Evolutionary conservation across 2,888 invertebrate genomes (phyloP), one percentile per base, ranked within the genome.

Genomic region (Eristalis tenax): DNA sequence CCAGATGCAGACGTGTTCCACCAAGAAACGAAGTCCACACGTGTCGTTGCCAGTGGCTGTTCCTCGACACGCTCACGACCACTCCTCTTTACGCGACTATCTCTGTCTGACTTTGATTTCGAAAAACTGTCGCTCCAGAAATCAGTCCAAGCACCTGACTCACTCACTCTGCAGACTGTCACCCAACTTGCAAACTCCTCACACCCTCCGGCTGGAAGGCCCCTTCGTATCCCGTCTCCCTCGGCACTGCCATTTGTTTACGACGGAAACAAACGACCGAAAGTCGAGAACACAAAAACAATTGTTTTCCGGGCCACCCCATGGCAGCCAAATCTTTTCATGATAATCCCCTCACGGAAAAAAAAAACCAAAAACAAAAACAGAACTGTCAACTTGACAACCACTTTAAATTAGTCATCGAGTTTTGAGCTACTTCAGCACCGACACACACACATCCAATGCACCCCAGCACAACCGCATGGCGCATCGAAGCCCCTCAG

Each of bases 391-490:
- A 80, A 68, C 73, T 61, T 61, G 69, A 61, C 69, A 64, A 70
- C 32, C 64, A 76, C 70, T 70, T 75, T 32, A 75, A 81, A 81
- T 81, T 82, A 82, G 75, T 82, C 81, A 82, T 82, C 70, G 65
- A 82, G 43, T 70, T 71, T 59, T 76, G 64, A 75, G 70, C 76
- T 65, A 50, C 75, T 59, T 35, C 63, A 38, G 38, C 63, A n/a
- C 32, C 4, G 13, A 26, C 26, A 26, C 26, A 26, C 26, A 26
- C 26, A 26, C 26, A 10, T 56, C 63, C 35, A 15, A 22, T 32
- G 6, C 43, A 50, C 65, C 35, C 35, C 8, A 15, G 35, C 38
- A 32, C 32, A n/a, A 22, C 35, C 1, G 28, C 64, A 35, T n/a
- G 50, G 50, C 35, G 50, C 66, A 61, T n/a, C 43, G 23, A 75